Evolutionary conservation across 92 coral and sea anemone genomes (phyloP), one percentile per base, ranked within the genome.

Genomic region (Zoanthus sansibaricus): DNA sequence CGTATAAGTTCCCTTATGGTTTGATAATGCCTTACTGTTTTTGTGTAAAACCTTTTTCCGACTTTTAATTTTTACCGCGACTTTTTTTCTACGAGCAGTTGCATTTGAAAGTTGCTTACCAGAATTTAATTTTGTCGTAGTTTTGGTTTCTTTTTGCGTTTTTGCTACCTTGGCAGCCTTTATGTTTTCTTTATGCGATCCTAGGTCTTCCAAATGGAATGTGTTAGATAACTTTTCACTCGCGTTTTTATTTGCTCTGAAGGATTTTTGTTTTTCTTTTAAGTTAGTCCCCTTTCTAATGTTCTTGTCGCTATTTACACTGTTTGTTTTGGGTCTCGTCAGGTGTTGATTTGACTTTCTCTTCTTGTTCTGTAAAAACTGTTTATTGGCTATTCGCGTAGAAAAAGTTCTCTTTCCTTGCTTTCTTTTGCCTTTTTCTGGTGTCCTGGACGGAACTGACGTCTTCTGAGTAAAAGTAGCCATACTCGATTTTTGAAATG

Each of bases 121-220:
- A 15, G 7, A 45, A 4, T 51, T 64, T 48, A 54, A 66, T 13
- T 4, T 66, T 5, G 47, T 32, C 9, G 45, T 30, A 0, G 14
- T 48, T 46, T 62, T 48, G n/a, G 25, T 7, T n/a, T 10, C 33
- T 45, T 31, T 45, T 13, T 58, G 73, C 37, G 31, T 80, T 14
- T 46, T 79, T 15, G 11, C 21, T 6, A 46, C 11, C 31, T 64
- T 64, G 25, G 25, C 55, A 42, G 75, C 25, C 70, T 79, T 59
- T 37, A 7, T 14, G 56, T 79, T 72, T 18, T 79, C 72, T 5
- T 79, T 72, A 62, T 79, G 56, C n/a, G 73, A 59, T 68, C 73
- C 73, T 33, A 79, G 68, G 33, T 79, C 84, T 42, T 79, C 73
- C 12, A 79, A 79, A 61, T 10, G 44, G 42, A 18, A 31, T 45